Percentiles rank a stretch among this genome's conserved stretches.
Evolutionary conservation across 2,113 vertebrate genomes (phyloP).

Genomic region (Lipophrys pholis): DNA sequence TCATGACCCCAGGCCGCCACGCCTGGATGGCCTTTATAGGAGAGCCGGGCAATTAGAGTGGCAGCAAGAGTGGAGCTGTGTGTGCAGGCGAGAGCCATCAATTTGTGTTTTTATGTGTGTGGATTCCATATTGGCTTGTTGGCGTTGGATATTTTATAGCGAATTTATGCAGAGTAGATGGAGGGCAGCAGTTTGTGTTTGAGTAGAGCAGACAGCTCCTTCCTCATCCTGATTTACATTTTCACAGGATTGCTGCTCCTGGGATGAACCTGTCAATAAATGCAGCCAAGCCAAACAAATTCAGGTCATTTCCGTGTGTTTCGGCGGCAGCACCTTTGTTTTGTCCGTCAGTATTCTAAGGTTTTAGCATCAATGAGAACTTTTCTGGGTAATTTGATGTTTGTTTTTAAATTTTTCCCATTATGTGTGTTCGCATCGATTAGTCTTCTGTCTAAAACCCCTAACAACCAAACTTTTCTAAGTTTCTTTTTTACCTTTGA

Average conservation of each 20-base stretch:
- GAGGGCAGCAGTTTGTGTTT: slow-evolving; percentile 14
- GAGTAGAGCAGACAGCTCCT: neutral
- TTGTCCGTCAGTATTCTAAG: neutral
- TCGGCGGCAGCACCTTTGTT: neutral
- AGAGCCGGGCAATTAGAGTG: slow-evolving; percentile 72
- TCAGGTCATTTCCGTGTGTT: neutral
- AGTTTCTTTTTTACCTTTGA: too few relatives aligned
- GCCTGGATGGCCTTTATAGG: slow-evolving; percentile 73
- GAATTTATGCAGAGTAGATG: slow-evolving; percentile 36
- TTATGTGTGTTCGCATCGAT: too few relatives aligned
- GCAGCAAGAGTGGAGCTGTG: slow-evolving; percentile 35
- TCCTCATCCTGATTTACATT: slow-evolving; percentile 14
- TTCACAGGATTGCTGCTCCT: slow-evolving; percentile 15
- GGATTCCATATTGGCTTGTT: neutral
- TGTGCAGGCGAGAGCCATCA: slow-evolving; percentile 27
- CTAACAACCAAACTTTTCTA: too few relatives aligned
- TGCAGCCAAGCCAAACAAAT: slow-evolving; percentile 36
- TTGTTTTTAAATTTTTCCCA: too few relatives aligned
- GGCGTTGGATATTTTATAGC: slow-evolving; percentile 29
- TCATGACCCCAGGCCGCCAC: slow-evolving; percentile 67
- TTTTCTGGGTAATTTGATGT: too few relatives aligned
- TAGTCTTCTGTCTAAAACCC: too few relatives aligned
- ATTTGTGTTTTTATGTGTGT: slow-evolving; percentile 22
- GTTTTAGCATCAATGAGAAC: too few relatives aligned
- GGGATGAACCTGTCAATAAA: slow-evolving; percentile 36